phyloP scores from a whole-genome alignment of 1,140 invertebrate species.

The Drosophila kepulauana region DNA sequence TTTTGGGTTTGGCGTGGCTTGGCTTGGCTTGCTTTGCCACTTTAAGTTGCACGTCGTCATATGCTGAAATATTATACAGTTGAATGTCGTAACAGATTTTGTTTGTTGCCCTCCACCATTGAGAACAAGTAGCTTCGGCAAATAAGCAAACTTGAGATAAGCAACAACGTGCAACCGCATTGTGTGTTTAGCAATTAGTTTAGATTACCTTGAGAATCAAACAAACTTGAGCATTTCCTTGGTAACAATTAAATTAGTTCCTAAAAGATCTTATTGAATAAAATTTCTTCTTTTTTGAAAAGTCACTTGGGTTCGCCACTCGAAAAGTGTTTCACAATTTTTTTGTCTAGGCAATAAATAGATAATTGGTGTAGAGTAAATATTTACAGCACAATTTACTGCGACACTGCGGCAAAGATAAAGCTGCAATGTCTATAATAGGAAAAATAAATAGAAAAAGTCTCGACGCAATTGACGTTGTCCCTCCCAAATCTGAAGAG shows the following conservation, averaged over 20 bases:
- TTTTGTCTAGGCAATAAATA: constrained; percentile 34
- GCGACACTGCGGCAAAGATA: constrained; percentile 53
- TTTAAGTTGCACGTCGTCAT: constrained; percentile 47
- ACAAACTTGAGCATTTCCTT: neutral
- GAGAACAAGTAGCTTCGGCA: constrained; percentile 13
- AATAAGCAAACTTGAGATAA: constrained; percentile 40
- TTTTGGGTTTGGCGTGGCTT: neutral
- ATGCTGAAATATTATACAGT: constrained; percentile 42
- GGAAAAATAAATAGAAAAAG: constrained; percentile 16
- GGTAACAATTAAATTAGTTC: too few species aligned
- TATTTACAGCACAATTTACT: constrained; percentile 43
- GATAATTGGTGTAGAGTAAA: constrained; percentile 49
- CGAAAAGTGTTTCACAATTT: too few species aligned
- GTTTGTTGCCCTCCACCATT: neutral
- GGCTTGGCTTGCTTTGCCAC: constrained; percentile 18
- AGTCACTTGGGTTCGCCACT: too few species aligned
- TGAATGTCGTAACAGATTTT: constrained; percentile 17
- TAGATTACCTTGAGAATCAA: neutral
- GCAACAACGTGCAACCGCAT: constrained; percentile 36
- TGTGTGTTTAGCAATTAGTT: constrained; percentile 67
- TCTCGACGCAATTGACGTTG: constrained; percentile 2
- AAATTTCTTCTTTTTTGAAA: too few species aligned
- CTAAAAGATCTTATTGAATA: too few species aligned
- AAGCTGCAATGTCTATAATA: constrained; percentile 14
- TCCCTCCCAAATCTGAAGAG: constrained; percentile 30